Percentiles rank a stretch among this genome's conserved stretches.
Evolutionary conservation across 2,888 invertebrate genomes (phyloP).

Genomic region (Catonia carolina): DNA sequence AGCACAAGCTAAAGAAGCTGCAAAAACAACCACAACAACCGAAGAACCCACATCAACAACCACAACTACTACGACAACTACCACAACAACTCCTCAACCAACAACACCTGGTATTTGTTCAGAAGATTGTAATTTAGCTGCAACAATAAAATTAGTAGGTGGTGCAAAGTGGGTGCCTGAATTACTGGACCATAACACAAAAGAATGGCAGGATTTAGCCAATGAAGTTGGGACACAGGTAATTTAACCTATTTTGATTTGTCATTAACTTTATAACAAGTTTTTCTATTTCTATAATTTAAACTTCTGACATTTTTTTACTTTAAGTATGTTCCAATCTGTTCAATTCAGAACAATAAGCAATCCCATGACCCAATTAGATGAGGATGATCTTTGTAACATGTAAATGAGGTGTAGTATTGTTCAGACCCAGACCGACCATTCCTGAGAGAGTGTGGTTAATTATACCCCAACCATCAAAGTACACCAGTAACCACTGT

Average conservation of each 20-base stretch:
- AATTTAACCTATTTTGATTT: conserved; percentile 29
- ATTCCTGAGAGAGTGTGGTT: too few relatives aligned
- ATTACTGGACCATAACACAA: conserved; percentile 74
- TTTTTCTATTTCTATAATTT: not conserved
- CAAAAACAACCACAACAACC: conserved; percentile 53
- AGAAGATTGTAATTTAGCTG: conserved; percentile 75
- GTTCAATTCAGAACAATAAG: too few relatives aligned
- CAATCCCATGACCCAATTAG: too few relatives aligned
- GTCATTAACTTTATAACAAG: conserved; percentile 13
- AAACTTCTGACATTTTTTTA: not conserved
- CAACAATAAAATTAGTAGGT: conserved; percentile 75
- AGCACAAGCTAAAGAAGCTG: conserved; percentile 49
- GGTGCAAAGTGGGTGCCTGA: conserved; percentile 81
- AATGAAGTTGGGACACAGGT: conserved; percentile 76
- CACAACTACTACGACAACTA: conserved; percentile 61
- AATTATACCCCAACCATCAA: too few relatives aligned
- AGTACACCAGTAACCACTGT: too few relatives aligned
- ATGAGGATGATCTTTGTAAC: too few relatives aligned
- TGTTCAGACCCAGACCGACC: too few relatives aligned
- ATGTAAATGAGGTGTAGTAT: too few relatives aligned
- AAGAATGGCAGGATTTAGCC: conserved; percentile 78
- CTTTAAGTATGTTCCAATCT: too few relatives aligned
- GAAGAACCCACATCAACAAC: conserved; percentile 51
- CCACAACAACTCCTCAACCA: conserved; percentile 61
- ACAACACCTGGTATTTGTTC: conserved; percentile 74